Evolutionary conservation across 1,140 invertebrate genomes (phyloP), one percentile per base, ranked within the genome.

Genomic region (Drosophila pallidifrons): DNA sequence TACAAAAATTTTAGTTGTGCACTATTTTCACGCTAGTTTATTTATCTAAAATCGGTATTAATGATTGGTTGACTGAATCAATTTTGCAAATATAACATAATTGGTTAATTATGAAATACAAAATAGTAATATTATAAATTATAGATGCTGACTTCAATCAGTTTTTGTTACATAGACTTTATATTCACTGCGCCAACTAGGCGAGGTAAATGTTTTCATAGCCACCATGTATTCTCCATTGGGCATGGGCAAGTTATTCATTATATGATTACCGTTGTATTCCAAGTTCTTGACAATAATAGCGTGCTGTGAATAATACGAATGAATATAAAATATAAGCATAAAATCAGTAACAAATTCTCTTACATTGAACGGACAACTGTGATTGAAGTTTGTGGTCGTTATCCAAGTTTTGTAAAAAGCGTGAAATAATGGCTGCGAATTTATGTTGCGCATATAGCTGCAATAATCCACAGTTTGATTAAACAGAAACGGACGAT

Each of bases 311-410:
- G n/a, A 55, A 10, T 13, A 28, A 2, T 46, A 46, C 3, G 35
- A 15, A 1, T 1, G 20, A 32, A 20, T 28, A 35, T 25, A 54
- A 55, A 11, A 13, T 49, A 1, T 11, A 13, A 0, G 3, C 1
- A 3, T 7, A 10, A 20, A 25, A 25, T 25, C 30, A 3, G 25
- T 16, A 15, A 7, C n/a, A 54, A 13, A 15, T 35, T 35, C 51
- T 78, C 65, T 38, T 30, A 82, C 80, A 6, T 63, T 7, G 58
- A 79, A 70, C 16, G 80, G 80, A 52, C 80, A 82, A 0, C 75
- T 49, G 38, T 82, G 81, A 82, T 82, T 82, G 13, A 77, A 59
- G 49, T 79, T 82, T 6, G 76, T 54, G n/a, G 65, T 41, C 0
- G 28, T 0, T 10, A 65, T 38, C 1, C 82, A 16, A 3, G 67